Base-by-base conservation (phyloP, 2,113 vertebrate species). In the Calyptommatus sinebrachiatus region DNA sequence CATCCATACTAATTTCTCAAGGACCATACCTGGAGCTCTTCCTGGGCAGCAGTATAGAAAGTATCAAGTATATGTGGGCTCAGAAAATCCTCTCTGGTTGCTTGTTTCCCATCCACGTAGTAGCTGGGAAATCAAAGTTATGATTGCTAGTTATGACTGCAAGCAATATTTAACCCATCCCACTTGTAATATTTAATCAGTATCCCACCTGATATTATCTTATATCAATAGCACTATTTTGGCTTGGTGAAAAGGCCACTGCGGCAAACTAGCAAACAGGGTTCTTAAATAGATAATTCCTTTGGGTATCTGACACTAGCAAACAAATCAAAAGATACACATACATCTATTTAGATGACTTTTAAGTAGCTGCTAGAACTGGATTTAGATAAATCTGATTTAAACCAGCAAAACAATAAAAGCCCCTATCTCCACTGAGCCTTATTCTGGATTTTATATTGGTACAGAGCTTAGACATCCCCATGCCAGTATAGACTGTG, bases 71-170 rank as follows among this genome's bases (percentile, higher is more conserved):
- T 90, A 41, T 94, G 67, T 21, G 97, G 95, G 78, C 95, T 96
- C 61, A 99, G 75, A 81, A 99, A 99, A 73, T 99, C 97, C 63
- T 96, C 87, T 85, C 95, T 82, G 0, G 96, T 97, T 45, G 98
- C 94, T 80, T 89, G 94, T 81, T 94, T 92, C 5, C 98, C 97
- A 22, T 98, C 96, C 69, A 99, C 91, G 14, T 99, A 99, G 85
- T 99, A 99, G 90, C 98, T 99, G 86, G 50, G 82, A 89, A 81
- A 45, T 22, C 11, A 73, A n/a, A n/a, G n/a, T n/a, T n/a, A n/a
- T n/a, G n/a, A n/a, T n/a, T n/a, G n/a, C n/a, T n/a, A n/a, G n/a
- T n/a, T n/a, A n/a, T 18, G 53, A 57, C 53, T 4, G 35, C 35
- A 41, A 41, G 35, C 35, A 41, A 41, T 41, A 41, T 41, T 41